Evolutionary conservation across 2,113 vertebrate genomes (phyloP).

Genomic region (Platanista minor): DNA sequence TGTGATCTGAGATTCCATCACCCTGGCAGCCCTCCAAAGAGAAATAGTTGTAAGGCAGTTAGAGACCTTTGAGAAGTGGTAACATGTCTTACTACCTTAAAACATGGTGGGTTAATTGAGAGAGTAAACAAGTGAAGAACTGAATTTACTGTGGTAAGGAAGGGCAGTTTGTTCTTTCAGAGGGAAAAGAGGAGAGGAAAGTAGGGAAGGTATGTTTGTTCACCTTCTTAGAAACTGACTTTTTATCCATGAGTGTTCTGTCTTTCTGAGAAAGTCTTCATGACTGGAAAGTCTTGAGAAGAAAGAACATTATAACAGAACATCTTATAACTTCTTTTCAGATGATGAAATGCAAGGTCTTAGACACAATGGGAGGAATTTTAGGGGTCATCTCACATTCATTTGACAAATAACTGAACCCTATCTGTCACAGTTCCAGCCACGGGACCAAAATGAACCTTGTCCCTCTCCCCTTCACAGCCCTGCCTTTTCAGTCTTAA

Average conservation of each 20-base stretch:
- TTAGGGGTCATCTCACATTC: not conserved
- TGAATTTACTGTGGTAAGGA: not conserved
- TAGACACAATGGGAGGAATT: not conserved
- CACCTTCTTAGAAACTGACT: not conserved
- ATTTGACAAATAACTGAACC: not conserved
- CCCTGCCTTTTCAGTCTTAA: not conserved
- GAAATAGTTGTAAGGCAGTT: not conserved
- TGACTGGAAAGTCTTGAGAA: not conserved
- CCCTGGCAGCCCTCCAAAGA: not conserved
- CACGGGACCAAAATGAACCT: not conserved
- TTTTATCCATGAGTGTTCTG: not conserved
- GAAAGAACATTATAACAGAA: not conserved
- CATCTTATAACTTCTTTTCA: not conserved
- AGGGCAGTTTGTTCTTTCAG: not conserved
- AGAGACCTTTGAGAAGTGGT: not conserved
- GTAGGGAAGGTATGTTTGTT: not conserved
- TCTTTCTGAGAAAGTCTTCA: not conserved
- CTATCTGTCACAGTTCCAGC: not conserved
- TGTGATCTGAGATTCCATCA: conserved; percentile 52
- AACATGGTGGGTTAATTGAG: not conserved
- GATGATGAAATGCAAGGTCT: not conserved
- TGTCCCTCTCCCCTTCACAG: not conserved
- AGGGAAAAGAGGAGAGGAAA: not conserved
- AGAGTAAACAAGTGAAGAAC: not conserved
- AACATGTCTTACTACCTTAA: not conserved